Percentiles rank a stretch among this genome's conserved stretches.
phyloP scores from a whole-genome alignment of 2,888 invertebrate species.

The Andrena camellia region DNA sequence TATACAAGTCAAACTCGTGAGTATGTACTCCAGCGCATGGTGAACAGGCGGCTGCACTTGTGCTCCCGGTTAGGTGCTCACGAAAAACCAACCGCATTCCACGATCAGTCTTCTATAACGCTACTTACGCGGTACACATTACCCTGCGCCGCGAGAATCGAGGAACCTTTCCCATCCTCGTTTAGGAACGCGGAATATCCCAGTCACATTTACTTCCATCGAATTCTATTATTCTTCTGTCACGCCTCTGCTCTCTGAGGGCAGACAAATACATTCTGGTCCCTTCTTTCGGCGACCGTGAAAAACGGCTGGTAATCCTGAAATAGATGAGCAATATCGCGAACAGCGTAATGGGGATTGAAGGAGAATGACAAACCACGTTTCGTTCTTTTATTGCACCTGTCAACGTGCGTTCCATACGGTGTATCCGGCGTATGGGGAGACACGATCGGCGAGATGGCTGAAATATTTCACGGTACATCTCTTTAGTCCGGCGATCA shows the following conservation, averaged over 20 bases:
- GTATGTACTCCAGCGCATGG: conserved; percentile 54
- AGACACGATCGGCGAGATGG: conserved; percentile 42
- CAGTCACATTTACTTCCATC: background rate
- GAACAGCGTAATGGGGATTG: conserved; percentile 23
- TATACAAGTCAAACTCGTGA: conserved; percentile 70
- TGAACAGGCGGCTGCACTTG: conserved; percentile 55
- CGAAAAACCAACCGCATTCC: conserved; percentile 45
- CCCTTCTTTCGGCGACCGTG: background rate
- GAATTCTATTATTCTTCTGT: background rate
- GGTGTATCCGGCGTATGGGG: conserved; percentile 1
- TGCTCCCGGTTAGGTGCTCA: conserved; percentile 42
- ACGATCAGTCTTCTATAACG: conserved; percentile 10
- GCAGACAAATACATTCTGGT: too few relatives aligned
- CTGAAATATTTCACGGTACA: conserved; percentile 62
- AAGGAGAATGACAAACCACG: conserved; percentile 24
- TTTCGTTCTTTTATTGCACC: conserved; percentile 15
- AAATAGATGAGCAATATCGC: conserved; percentile 7
- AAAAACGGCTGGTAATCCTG: background rate
- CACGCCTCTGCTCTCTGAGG: too few relatives aligned
- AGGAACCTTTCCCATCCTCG: background rate
- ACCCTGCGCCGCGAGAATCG: background rate
- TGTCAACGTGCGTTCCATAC: background rate
- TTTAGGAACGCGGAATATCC: background rate
- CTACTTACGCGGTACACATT: background rate
- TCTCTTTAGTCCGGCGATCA: conserved; percentile 68